Base-by-base conservation (phyloP, 1,140 invertebrate genomes). In the Drosophila lacteicornis region DNA sequence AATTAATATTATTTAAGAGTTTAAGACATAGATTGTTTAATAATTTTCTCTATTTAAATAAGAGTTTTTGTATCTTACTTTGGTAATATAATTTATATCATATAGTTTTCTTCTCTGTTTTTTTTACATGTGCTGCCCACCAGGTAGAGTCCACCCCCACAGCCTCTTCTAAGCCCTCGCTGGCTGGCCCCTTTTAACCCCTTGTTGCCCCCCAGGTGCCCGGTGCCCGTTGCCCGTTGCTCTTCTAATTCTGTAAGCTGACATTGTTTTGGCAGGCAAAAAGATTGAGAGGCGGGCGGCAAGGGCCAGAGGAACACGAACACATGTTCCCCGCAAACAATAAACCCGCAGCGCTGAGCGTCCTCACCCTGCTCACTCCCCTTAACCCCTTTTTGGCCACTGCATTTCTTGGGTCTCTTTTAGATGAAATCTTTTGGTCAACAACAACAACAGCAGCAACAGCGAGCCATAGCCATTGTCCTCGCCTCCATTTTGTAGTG, bases 391-490 rank as follows among this genome's bases (percentile, higher is more conserved):
- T 36, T 45, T 42, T 69, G 43, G 75, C 46, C 80, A 63, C 68
- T 87, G 84, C 84, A 87, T 88, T 87, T 87, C 84, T 87, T 87
- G 86, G 84, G 85, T 88, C 76, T 79, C 79, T 83, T 90, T 84
- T 58, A 85, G 83, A 88, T 88, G 84, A 68, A 87, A 87, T 87
- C 83, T 88, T 87, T 88, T 83, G 79, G 79, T 83, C 75, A 71
- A 59, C 75, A 82, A 55, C 57, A 70, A 49, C 61, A 74, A 11
- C 33, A 36, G 19, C 47, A 74, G 3, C 33, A 36, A 13, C 47
- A 50, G 30, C 50, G 53, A 45, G 46, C 80, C 80, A 87, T 87
- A 45, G 46, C 84, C 80, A 87, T 87, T 87, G 84, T 87, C 88
- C 73, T 82, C 71, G 66, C 61, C 66, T 80, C 49, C 79, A 74